Percentiles rank a stretch among this genome's conserved stretches.
Evolutionary conservation across 2,797 vertebrate genomes (phyloP).

Genomic region (Lacerta bilineata): DNA sequence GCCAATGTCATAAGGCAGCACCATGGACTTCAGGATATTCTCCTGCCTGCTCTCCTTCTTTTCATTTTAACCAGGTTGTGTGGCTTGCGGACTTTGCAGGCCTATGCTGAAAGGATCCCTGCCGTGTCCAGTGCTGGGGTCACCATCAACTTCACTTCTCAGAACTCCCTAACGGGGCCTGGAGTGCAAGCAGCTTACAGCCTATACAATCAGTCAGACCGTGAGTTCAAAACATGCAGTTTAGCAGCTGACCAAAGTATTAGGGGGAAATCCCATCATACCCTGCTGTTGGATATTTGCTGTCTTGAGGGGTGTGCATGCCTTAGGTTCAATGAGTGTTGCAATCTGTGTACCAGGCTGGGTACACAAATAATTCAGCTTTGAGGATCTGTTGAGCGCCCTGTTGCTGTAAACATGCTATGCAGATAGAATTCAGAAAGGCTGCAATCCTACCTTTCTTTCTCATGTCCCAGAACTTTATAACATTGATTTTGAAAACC

Average conservation of each 20-base stretch:
- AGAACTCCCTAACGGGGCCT: conserved; percentile 90
- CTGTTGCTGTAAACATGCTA: neutral
- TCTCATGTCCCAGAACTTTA: neutral
- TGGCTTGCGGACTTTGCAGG: conserved; percentile 86
- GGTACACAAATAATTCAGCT: neutral
- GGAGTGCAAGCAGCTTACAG: conserved; percentile 89
- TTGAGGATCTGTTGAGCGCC: neutral
- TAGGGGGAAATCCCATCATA: neutral
- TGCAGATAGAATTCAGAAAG: conserved; percentile 20
- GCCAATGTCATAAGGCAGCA: neutral
- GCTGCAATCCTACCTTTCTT: neutral
- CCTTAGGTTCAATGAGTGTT: too few relatives aligned
- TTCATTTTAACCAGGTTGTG: conserved; percentile 83
- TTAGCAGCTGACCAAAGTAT: neutral
- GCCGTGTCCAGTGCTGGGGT: conserved; percentile 76
- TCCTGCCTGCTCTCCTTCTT: neutral
- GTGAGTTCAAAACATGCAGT: conserved; percentile 79
- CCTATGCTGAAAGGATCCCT: conserved; percentile 87
- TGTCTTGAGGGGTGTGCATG: neutral
- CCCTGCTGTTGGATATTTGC: neutral
- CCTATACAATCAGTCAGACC: conserved; percentile 91
- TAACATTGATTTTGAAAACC: neutral
- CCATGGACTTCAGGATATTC: neutral
- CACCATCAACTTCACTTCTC: conserved; percentile 88
- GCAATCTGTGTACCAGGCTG: too few relatives aligned